phyloP scores from a whole-genome alignment of 2,113 vertebrate species.

The Puntigrus tetrazona region DNA sequence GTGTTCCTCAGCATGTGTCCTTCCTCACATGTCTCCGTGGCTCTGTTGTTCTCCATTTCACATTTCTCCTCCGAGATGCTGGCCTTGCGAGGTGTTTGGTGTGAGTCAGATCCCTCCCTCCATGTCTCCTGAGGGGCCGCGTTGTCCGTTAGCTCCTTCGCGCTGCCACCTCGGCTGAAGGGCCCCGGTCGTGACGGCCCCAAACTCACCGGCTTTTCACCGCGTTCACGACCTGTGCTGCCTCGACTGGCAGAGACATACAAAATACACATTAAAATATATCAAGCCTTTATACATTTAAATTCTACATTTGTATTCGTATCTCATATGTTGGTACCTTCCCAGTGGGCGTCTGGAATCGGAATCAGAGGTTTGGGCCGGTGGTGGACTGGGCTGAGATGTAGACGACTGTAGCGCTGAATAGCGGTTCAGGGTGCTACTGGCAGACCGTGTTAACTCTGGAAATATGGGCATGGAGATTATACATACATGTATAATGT shows the following conservation, averaged over 20 bases:
- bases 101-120: constrained; percentile 81
- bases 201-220: constrained; percentile 82
- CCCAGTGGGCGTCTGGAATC: constrained; percentile 86
- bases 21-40: constrained; percentile 79
- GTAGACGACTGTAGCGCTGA: constrained; percentile 85
- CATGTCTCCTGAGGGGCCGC: constrained; percentile 80
- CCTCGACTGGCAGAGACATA: constrained; percentile 67
- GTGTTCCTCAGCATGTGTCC: neutral
- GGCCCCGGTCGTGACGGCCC: constrained; percentile 72
- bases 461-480: constrained; percentile 28
- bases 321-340: constrained; percentile 72
- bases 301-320: neutral
- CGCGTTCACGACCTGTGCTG: constrained; percentile 84
- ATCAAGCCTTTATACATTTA: neutral
- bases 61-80: constrained; percentile 82
- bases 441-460: constrained; percentile 87
- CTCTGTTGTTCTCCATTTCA: constrained; percentile 73
- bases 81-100: constrained; percentile 76
- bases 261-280: neutral
- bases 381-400: constrained; percentile 75
- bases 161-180: constrained; percentile 80
- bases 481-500: neutral
- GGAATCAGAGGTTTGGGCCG: constrained; percentile 80
- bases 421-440: constrained; percentile 90
- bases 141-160: constrained; percentile 85